Evolutionary conservation across 1,140 invertebrate genomes (phyloP).

Genomic region (Leptinotarsa undecemlineata): DNA sequence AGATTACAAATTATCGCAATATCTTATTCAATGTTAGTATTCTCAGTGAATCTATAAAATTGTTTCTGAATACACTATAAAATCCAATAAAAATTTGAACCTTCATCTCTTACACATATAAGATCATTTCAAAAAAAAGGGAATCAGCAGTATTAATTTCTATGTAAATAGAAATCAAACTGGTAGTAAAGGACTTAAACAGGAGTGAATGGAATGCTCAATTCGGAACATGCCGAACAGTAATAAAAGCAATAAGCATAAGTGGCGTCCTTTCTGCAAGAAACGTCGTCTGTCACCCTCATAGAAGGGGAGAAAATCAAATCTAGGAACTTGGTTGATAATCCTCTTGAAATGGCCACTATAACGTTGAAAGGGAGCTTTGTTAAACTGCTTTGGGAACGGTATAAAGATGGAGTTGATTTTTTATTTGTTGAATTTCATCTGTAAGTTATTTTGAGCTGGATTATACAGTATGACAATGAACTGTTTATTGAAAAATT

Average conservation of each 20-base stretch:
- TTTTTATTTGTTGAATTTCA: no score
- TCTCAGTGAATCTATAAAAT: no score
- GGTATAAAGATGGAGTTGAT: no score
- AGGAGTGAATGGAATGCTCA: conserved; percentile 17
- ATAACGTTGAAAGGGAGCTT: background rate
- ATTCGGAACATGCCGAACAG: conserved; percentile 17
- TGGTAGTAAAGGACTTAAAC: conserved; percentile 12
- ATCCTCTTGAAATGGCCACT: conserved; percentile 19
- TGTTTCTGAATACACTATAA: no score
- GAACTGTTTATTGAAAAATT: no score
- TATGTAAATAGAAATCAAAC: conserved; percentile 11
- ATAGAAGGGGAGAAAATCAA: conserved; percentile 9
- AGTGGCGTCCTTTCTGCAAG: conserved; percentile 11
- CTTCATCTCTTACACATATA: no score
- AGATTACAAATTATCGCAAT: no score
- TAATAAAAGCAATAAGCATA: conserved; percentile 23
- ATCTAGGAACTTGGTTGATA: conserved; percentile 1
- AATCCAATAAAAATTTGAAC: no score
- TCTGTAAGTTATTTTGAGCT: no score
- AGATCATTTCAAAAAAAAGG: no score
- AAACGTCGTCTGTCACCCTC: conserved; percentile 12
- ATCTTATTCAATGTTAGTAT: no score
- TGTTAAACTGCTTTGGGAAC: background rate
- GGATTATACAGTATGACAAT: no score
- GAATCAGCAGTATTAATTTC: background rate